Evolutionary conservation across 2,797 vertebrate species (phyloP), one percentile per base, ranked within the genome.

Genomic region (Tragelaphus eurycerus): DNA sequence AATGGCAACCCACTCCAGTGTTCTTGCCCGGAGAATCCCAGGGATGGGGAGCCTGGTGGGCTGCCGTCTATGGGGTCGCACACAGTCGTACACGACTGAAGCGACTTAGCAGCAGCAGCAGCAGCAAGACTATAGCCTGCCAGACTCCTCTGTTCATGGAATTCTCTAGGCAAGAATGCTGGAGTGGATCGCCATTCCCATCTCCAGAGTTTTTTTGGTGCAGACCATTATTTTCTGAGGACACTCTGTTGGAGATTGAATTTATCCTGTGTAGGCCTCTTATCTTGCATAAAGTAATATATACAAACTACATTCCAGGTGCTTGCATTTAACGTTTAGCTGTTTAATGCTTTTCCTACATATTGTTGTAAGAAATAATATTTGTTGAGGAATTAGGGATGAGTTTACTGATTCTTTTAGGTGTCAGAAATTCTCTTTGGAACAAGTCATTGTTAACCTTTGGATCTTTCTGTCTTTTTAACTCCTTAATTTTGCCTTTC

Each of bases 191-290:
- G 5, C 34, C 67, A 23, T 38, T 71, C 34, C 19, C 67, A 38
- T 71, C 67, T 71, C 67, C 67, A 38, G 19, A 38, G 67, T 71
- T 71, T 25, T 93, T 94, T 54, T 79, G 29, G 54, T 84, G 6
- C 74, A 54, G 67, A 92, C 17, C n/a, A 48, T 86, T 84, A 62
- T 85, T 95, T 96, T 94, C 82, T 46, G 81, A 62, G 55, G 19
- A 83, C 91, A 55, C 23, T 52, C 60, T 86, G 25, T 59, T 84
- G 54, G 86, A 74, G 31, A 62, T 7, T 7, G 17, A 5, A 29
- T 62, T 10, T 84, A 23, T 87, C 38, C 54, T 78, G 5, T 4
- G 54, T 90, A 86, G 43, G 3, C 38, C 60, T n/a, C 55, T 94
- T 67, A 43, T 76, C 52, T 74, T 87, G 27, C 46, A 13, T 52